Base-by-base conservation (phyloP, 2,797 vertebrate species). In the Malurus splendens region DNA sequence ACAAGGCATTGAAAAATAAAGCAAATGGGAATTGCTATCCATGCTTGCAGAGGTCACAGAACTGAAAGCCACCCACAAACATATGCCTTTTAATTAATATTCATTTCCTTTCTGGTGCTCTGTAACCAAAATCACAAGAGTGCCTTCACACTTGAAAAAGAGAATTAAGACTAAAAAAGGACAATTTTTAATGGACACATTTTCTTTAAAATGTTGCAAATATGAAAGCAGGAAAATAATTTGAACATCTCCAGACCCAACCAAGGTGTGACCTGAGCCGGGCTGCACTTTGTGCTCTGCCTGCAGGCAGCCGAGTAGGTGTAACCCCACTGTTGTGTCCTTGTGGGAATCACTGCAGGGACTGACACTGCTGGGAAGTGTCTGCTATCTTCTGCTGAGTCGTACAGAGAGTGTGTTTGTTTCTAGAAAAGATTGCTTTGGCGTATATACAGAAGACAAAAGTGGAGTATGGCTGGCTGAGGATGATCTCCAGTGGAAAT, bases 151-250 rank as follows among this genome's bases (percentile, higher is more conserved):
- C 30, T 1, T 84, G 32, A 33, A 65, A 78, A 80, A 52, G 36
- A 38, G 16, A 33, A 48, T 64, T 83, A 47, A 54, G 38, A 6
- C 32, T 54, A 60, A 61, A 51, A 68, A 55, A 54, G 9, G 7
- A 5, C 36, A 11, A 36, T 36, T 36, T 36, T 36, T 66, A 55
- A 28, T 30, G 6, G 50, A 47, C 38, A 71, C 9, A 55, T 80
- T 86, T 82, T 89, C 48, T 89, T 86, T 36, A 74, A 80, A 77
- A 74, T 57, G 2, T 47, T 70, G 28, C 71, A 74, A 80, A 82
- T 77, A 78, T 15, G 47, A 64, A 88, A 89, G 30, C 51, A 68
- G 68, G 70, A 88, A 60, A 86, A 57, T 78, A 64, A 79, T 57
- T n/a, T 66, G 32, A 72, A 12, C 25, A 55, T 76, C 33, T 59